Evolutionary conservation across 2,888 invertebrate genomes (phyloP).

Genomic region (Mactromeris polynyma): DNA sequence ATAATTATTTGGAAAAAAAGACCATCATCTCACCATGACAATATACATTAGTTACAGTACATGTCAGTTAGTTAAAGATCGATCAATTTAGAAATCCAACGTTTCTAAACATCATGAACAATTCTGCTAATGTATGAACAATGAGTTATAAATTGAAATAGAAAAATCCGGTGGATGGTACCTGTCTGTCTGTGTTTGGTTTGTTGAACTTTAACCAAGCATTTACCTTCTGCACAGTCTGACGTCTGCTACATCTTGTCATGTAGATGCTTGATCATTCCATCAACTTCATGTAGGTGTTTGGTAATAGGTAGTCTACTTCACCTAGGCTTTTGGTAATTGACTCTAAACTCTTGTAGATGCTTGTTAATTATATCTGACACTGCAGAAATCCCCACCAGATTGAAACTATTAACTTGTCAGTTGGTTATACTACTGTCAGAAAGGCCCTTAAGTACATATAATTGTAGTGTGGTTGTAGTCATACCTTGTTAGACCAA

Average conservation of each 20-base stretch:
- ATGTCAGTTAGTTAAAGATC: too few relatives aligned
- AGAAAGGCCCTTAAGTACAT: conserved; percentile 19
- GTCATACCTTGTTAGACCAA: conserved; percentile 4
- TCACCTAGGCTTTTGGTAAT: conserved; percentile 55
- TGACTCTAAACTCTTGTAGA: conserved; percentile 43
- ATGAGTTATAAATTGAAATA: background rate
- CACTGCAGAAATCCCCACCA: conserved; percentile 52
- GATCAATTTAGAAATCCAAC: background rate
- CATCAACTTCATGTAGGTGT: conserved; percentile 44
- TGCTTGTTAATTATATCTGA: conserved; percentile 57
- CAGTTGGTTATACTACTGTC: conserved; percentile 46
- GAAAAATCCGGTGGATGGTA: background rate
- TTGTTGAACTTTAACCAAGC: conserved; percentile 46
- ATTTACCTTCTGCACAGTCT: conserved; percentile 38
- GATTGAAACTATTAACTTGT: conserved; percentile 53
- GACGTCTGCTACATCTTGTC: conserved; percentile 42
- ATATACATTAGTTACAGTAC: too few relatives aligned
- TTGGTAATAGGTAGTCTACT: conserved; percentile 49
- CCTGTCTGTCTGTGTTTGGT: conserved; percentile 36
- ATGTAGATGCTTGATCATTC: conserved; percentile 48
- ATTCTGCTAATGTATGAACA: background rate
- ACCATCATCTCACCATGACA: too few relatives aligned
- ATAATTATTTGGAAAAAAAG: too few relatives aligned
- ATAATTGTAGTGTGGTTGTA: background rate
- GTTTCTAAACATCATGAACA: background rate